Conservation (phyloP, 2,888 invertebrate genomes). For the Sipunculus nudus region DNA sequence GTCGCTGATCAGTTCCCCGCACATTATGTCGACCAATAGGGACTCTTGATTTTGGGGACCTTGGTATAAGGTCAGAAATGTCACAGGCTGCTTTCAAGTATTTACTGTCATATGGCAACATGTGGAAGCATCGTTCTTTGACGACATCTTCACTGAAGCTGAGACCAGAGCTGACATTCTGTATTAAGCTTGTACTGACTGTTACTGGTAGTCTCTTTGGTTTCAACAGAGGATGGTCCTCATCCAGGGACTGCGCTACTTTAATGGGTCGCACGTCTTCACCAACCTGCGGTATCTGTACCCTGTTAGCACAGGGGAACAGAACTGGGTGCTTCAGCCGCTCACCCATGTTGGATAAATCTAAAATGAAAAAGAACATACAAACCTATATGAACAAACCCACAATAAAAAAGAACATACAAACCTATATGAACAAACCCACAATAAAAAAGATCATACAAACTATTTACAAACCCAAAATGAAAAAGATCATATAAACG, state of each 20-base stretch:
- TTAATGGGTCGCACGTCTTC: no score
- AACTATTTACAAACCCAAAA: no score
- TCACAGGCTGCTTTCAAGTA: conserved; percentile 57
- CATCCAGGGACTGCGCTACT: no score
- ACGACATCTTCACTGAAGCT: conserved; percentile 62
- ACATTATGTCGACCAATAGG: conserved; percentile 52
- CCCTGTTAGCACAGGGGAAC: conserved; percentile 56
- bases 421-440: no score
- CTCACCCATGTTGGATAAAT: no score
- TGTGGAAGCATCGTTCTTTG: conserved; percentile 56
- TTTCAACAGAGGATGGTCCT: no score
- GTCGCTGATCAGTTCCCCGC: conserved; percentile 47
- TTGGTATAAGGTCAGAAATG: conserved; percentile 45
- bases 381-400: no score
- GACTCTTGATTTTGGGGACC: conserved; percentile 38
- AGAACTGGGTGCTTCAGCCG: conserved; percentile 41
- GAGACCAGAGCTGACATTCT: conserved; percentile 55
- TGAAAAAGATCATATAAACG: no score
- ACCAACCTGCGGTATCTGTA: conserved; percentile 55
- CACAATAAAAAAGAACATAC: no score
- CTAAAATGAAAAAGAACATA: no score
- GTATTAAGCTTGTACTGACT: conserved; percentile 48
- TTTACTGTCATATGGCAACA: conserved; percentile 60
- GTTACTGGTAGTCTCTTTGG: no score
- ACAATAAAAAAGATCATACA: no score